phyloP scores from a whole-genome alignment of 2,113 vertebrate species.

The Hirundichthys speculiger region DNA sequence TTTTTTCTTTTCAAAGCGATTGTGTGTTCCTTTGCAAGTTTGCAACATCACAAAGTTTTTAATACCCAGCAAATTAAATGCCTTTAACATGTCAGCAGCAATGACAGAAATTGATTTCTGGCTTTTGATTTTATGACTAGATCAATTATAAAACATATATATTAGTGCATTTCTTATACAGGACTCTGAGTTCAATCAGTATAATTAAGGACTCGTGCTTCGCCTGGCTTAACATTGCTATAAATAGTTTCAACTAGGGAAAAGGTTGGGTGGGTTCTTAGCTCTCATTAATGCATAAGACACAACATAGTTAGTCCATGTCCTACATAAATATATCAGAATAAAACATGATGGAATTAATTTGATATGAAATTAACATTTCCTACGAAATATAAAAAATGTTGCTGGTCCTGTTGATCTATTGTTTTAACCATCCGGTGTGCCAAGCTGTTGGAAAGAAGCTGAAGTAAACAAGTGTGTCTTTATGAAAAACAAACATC shows the following conservation, averaged over 20 bases:
- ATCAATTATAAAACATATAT: neutral
- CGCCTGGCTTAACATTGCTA: neutral
- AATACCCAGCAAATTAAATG: neutral
- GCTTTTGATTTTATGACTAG: no score
- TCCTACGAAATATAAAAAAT: neutral
- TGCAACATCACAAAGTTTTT: neutral
- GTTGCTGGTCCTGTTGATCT: neutral
- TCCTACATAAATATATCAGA: no score
- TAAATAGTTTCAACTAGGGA: no score
- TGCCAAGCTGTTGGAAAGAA: slow-evolving; percentile 4
- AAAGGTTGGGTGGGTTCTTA: no score
- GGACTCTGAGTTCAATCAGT: no score
- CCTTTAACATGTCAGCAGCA: neutral
- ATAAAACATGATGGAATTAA: neutral
- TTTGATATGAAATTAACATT: neutral
- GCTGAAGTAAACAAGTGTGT: slow-evolving; percentile 20
- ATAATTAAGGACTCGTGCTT: neutral
- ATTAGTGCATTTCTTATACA: neutral
- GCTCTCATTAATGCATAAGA: no score
- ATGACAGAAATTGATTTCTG: neutral
- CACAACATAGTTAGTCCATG: no score
- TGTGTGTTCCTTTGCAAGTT: neutral
- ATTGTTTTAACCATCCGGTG: slow-evolving; percentile 3
- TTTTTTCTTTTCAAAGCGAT: neutral
- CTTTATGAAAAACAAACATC: slow-evolving; percentile 11